These are phyloP conservation scores for Uropsilus gracilis DNA, from an alignment of 2,113 vertebrate species.

Conservation along the genomic window DNA sequence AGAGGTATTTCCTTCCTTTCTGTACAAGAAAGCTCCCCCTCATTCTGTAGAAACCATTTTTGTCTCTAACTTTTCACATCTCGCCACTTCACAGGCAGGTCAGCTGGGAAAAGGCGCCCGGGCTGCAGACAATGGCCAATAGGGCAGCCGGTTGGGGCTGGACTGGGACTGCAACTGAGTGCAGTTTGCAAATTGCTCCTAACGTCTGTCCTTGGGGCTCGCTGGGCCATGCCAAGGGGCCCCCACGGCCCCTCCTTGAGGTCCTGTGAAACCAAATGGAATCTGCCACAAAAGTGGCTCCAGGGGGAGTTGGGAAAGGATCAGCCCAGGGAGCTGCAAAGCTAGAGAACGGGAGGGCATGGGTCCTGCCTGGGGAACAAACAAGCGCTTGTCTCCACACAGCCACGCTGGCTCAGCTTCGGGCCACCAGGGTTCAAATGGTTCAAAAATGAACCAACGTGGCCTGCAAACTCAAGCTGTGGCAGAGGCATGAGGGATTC, in stretches of 20 bases:
- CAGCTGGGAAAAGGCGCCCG: slow-evolving; percentile 88
- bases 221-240: slow-evolving; percentile 84
- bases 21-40: slow-evolving; percentile 86
- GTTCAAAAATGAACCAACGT: slow-evolving; percentile 45
- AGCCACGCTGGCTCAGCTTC: slow-evolving; percentile 60
- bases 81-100: slow-evolving; percentile 87
- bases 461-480: neutral
- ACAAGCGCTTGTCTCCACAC: slow-evolving; percentile 70
- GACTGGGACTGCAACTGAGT: slow-evolving; percentile 81
- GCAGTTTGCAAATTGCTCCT: slow-evolving; percentile 86
- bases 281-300: slow-evolving; percentile 86
- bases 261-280: slow-evolving; percentile 86
- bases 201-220: slow-evolving; percentile 86
- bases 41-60: slow-evolving; percentile 88
- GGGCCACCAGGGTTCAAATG: neutral
- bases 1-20: slow-evolving; percentile 93
- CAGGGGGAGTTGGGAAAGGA: slow-evolving; percentile 78
- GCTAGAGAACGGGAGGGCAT: slow-evolving; percentile 66
- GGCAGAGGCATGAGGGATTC: neutral
- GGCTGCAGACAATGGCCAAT: slow-evolving; percentile 84
- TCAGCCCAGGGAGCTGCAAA: slow-evolving; percentile 79
- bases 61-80: slow-evolving; percentile 92
- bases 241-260: slow-evolving; percentile 68
- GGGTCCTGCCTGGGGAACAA: slow-evolving; percentile 77
- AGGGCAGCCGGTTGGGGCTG: slow-evolving; percentile 85